A percentile compares a stretch with the other conserved stretches of the same genome.
Evolutionary conservation across 2,888 invertebrate genomes (phyloP).

Genomic region (Schrankia costaestrigalis): DNA sequence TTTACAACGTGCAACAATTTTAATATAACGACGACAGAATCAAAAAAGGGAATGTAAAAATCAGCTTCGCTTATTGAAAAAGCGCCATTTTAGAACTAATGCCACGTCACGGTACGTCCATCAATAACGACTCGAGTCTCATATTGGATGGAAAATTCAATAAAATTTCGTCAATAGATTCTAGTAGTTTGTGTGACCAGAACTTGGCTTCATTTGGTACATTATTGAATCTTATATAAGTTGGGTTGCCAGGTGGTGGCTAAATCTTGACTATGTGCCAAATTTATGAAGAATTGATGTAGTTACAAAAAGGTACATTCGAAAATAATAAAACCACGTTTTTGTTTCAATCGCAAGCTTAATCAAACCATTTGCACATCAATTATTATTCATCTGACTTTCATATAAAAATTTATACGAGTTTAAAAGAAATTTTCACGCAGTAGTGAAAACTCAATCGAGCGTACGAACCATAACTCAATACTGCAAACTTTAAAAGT

Average conservation of each 20-base stretch:
- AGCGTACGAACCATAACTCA: constrained; percentile 60
- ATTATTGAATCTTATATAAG: constrained; percentile 3
- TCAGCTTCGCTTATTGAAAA: background rate
- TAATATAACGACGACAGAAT: background rate
- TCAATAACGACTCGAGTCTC: constrained; percentile 66
- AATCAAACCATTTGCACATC: too few species aligned
- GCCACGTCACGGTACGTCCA: constrained; percentile 59
- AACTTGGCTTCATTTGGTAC: constrained; percentile 27
- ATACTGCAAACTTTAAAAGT: constrained; percentile 62
- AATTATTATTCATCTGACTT: background rate
- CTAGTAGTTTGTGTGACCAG: constrained; percentile 49
- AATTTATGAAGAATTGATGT: too few species aligned
- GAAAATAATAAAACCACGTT: too few species aligned
- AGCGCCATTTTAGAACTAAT: constrained; percentile 42
- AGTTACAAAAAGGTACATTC: too few species aligned
- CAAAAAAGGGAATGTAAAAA: background rate
- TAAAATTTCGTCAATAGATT: constrained; percentile 68
- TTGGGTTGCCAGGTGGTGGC: background rate
- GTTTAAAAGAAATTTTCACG: constrained; percentile 28
- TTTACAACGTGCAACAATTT: too few species aligned
- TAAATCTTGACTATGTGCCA: too few species aligned
- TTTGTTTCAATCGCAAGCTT: too few species aligned
- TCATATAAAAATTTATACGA: constrained; percentile 12
- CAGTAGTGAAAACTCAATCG: constrained; percentile 54
- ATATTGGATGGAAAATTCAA: constrained; percentile 72